Conservation (phyloP, 2,888 invertebrate species). For the Drosophila imparisetae region DNA sequence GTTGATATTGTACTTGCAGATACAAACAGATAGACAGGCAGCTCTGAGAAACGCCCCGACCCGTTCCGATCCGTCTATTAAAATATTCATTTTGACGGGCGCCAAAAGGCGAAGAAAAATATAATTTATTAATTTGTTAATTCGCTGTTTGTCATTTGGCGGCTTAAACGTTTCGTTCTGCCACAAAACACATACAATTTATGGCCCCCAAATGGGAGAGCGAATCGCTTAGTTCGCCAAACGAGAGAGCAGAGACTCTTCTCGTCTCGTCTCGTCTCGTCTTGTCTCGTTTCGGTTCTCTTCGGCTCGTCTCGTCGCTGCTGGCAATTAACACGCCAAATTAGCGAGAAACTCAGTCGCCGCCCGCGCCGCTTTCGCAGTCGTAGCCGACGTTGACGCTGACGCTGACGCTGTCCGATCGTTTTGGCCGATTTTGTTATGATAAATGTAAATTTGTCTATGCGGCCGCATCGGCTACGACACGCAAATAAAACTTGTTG, state of each 20-base stretch:
- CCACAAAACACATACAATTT: slow-evolving; percentile 75
- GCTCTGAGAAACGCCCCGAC: slow-evolving; percentile 30
- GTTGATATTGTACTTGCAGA: slow-evolving; percentile 58
- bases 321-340: slow-evolving; percentile 78
- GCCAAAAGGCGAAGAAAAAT: slow-evolving; percentile 61
- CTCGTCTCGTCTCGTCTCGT: slow-evolving; percentile 25
- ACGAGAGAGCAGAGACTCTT: slow-evolving; percentile 8
- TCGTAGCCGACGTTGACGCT: slow-evolving; percentile 4
- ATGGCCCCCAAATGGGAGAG: slow-evolving; percentile 58
- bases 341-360: slow-evolving; percentile 62
- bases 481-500: slow-evolving; percentile 73
- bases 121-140: slow-evolving; percentile 81
- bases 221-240: slow-evolving; percentile 3
- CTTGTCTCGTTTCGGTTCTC: slow-evolving; percentile 25
- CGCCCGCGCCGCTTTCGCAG: slow-evolving; percentile 17
- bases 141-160: slow-evolving; percentile 80
- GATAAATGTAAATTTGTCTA: slow-evolving; percentile 66
- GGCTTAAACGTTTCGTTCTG: slow-evolving; percentile 81
- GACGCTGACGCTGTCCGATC: slow-evolving; percentile 35
- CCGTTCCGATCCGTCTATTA: slow-evolving; percentile 39
- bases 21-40: slow-evolving; percentile 17
- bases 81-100: slow-evolving; percentile 60
- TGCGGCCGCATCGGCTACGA: slow-evolving; percentile 28
- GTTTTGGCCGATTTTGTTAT: slow-evolving; percentile 45
- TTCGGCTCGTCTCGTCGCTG: slow-evolving; percentile 37